These are phyloP conservation scores for Cebus imitator DNA, from an alignment of 2,113 vertebrate species.

Conservation along the genomic window DNA sequence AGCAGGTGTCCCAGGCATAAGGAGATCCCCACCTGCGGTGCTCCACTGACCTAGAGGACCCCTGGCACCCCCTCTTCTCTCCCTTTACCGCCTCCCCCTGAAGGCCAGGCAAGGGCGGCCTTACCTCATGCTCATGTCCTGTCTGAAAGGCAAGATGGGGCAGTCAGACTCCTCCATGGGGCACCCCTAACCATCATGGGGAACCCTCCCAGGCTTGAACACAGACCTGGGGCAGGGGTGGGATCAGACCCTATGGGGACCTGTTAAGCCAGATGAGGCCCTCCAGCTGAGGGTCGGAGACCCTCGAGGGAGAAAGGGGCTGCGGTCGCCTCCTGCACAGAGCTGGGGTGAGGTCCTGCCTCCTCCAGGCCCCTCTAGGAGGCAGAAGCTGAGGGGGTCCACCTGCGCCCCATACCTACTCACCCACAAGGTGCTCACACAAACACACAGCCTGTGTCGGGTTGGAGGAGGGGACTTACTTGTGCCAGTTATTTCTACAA, in stretches of 20 bases:
- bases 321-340: background rate
- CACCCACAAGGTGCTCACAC: background rate
- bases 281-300: background rate
- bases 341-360: background rate
- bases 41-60: background rate
- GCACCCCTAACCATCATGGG: background rate
- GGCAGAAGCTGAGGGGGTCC: background rate
- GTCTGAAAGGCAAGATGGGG: slow-evolving; percentile 54
- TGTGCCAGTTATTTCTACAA: slow-evolving; percentile 67
- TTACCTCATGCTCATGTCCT: slow-evolving; percentile 46
- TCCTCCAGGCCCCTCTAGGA: background rate
- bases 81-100: background rate
- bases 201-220: background rate
- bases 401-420: background rate
- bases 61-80: accelerated
- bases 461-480: slow-evolving; percentile 53
- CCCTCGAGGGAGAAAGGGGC: background rate
- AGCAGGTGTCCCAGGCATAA: background rate
- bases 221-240: background rate
- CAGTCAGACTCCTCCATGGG: background rate
- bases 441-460: background rate
- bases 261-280: background rate
- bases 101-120: background rate
- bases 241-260: background rate
- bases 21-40: background rate